phyloP scores from a whole-genome alignment of 1,140 invertebrate species.

The Xylocopa sonorina region DNA sequence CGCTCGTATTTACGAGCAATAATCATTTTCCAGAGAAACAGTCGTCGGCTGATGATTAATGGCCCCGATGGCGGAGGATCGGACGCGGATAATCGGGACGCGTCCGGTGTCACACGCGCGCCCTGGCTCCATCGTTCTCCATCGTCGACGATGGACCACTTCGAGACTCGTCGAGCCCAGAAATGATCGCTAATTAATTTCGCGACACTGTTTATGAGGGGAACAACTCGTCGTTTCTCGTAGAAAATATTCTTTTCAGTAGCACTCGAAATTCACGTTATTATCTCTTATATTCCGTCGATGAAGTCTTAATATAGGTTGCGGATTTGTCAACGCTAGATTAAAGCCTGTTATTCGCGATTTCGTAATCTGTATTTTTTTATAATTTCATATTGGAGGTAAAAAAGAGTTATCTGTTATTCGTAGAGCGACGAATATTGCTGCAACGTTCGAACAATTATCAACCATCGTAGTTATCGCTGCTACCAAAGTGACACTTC shows the following conservation, averaged over 20 bases:
- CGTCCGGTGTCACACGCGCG: background rate
- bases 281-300: no score
- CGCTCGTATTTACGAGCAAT: conserved; percentile 29
- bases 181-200: no score
- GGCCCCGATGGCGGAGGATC: background rate
- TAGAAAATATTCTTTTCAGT: no score
- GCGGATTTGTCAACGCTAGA: no score
- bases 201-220: no score
- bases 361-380: background rate
- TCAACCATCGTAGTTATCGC: no score
- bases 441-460: no score
- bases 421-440: background rate
- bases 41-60: conserved; percentile 24
- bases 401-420: background rate
- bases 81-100: background rate
- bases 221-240: no score
- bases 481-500: background rate
- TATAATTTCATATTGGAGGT: background rate
- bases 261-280: no score
- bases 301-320: no score
- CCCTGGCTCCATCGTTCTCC: no score
- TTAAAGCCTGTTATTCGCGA: background rate
- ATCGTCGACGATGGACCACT: background rate
- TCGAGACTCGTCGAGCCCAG: no score
- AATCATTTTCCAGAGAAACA: conserved; percentile 30